Conservation (phyloP, 2,113 vertebrate species). For the Bufo gargarizans region DNA sequence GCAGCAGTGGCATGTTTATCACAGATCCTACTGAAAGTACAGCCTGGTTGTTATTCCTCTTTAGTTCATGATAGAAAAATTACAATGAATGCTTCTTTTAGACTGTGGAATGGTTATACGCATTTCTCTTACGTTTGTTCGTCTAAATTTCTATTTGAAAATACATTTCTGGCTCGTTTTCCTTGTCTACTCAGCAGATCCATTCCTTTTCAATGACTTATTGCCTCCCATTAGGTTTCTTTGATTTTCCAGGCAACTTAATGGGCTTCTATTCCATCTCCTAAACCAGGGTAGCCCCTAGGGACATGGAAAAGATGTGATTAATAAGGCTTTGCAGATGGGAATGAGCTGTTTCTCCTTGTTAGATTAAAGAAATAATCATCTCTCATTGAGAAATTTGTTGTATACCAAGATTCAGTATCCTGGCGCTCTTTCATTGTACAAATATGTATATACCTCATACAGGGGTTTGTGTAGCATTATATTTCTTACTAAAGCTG, state of each 20-base stretch:
- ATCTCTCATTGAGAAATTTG: conserved; percentile 1
- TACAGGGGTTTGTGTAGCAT: no score
- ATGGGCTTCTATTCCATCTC: conserved; percentile 31
- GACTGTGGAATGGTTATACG: neutral
- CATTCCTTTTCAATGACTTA: conserved; percentile 28
- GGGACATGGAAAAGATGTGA: conserved; percentile 27
- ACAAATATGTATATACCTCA: neutral
- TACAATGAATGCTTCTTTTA: neutral
- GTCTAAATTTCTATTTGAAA: conserved; percentile 1
- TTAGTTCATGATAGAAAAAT: neutral
- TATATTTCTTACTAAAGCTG: no score
- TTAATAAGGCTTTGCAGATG: conserved; percentile 40
- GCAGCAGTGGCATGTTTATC: neutral
- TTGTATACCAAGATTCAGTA: neutral
- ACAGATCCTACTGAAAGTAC: neutral
- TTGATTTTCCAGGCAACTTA: conserved; percentile 44
- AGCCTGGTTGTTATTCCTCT: neutral
- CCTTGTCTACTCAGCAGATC: conserved; percentile 24
- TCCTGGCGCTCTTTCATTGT: neutral
- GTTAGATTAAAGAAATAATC: conserved; percentile 23
- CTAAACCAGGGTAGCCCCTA: conserved; percentile 5
- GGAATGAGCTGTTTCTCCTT: neutral
- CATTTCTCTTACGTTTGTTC: neutral
- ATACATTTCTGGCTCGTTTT: conserved; percentile 5
- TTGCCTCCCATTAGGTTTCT: conserved; percentile 45